A percentile compares a stretch with the other conserved stretches of the same genome.
phyloP scores from a whole-genome alignment of 1,140 invertebrate genomes.

The Cylas formicarius region DNA sequence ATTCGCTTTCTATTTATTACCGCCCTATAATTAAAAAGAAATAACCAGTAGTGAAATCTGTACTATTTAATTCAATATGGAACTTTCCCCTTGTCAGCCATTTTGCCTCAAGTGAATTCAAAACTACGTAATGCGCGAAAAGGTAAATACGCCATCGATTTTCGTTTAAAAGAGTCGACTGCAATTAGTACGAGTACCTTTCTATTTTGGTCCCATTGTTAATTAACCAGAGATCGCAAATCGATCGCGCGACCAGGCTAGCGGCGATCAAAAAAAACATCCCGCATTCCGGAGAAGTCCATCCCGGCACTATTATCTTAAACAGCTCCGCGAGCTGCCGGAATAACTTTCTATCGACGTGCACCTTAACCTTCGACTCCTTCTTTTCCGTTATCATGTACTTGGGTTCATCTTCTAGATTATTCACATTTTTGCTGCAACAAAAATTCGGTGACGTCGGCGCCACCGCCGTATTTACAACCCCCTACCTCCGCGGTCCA shows the following conservation, averaged over 20 bases:
- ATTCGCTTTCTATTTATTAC: too few relatives aligned
- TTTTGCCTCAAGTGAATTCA: too few relatives aligned
- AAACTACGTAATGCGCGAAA: too few relatives aligned
- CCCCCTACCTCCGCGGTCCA: too few relatives aligned
- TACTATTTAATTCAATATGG: too few relatives aligned
- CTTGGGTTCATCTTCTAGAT: constrained; percentile 60
- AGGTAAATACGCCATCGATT: too few relatives aligned
- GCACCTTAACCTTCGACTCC: constrained; percentile 64
- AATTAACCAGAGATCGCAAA: constrained; percentile 97
- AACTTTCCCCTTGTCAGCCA: too few relatives aligned
- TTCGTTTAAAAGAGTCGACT: too few relatives aligned
- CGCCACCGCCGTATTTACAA: background rate
- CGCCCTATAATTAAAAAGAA: too few relatives aligned
- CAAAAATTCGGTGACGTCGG: background rate
- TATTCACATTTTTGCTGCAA: constrained; percentile 28
- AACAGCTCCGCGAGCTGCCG: constrained; percentile 69
- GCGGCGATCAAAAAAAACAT: constrained; percentile 75
- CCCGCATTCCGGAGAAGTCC: constrained; percentile 65
- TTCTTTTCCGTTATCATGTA: constrained; percentile 70
- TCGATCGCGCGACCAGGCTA: constrained; percentile 76
- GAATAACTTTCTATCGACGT: constrained; percentile 79
- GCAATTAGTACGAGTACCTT: too few relatives aligned
- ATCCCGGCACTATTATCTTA: constrained; percentile 75
- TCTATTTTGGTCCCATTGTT: constrained; percentile 88
- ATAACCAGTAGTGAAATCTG: too few relatives aligned